Base-by-base conservation (phyloP, 2,113 vertebrate species). In the Xenotilapia caudafasciata region DNA sequence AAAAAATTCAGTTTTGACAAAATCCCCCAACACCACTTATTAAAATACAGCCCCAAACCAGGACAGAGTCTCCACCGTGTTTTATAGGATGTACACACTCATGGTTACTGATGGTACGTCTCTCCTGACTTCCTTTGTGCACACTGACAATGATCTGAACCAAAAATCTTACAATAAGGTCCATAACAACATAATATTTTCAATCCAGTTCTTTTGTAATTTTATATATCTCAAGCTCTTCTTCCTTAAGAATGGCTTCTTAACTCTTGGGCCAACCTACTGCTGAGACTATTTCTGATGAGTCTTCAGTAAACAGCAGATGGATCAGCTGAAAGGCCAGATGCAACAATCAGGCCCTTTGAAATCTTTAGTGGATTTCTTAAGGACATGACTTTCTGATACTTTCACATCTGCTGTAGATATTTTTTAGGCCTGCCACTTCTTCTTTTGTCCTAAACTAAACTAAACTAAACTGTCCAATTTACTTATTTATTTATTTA, bases 1-100 rank as follows among this genome's bases (percentile, higher is more conserved):
- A 35, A 62, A 35, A 62, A 62, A 35, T 62, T 62, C 31, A 65
- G 60, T 65, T 65, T n/a, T 35, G 31, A 65, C 60, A 65, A 38
- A 33, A 65, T 65, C 31, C 6, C 31, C 60, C 17, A 65, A 65
- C 60, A 1, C 60, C 6, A 2, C 60, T 65, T n/a, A n/a, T 65
- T 65, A 65, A 62, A 35, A 38, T 65, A 65, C 33, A 65, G 33
- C 60, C 60, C 31, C 31, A 35, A 19, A n/a, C 31, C 58, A 35
- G 58, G 15, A 62, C 17, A 62, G 28, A 33, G 28, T 6, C 58
- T 65, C 33, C 17, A 21, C 19, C 3, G 0, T 65, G 60, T 65
- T 38, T 65, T 65, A 65, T 35, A 65, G 19, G 9, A 7, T 35
- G 3, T 2, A 65, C 17, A 38, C 31, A n/a, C 10, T 65, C 19